Conservation (phyloP, 2,797 vertebrate genomes). For the Rhyacichthys aspro region DNA sequence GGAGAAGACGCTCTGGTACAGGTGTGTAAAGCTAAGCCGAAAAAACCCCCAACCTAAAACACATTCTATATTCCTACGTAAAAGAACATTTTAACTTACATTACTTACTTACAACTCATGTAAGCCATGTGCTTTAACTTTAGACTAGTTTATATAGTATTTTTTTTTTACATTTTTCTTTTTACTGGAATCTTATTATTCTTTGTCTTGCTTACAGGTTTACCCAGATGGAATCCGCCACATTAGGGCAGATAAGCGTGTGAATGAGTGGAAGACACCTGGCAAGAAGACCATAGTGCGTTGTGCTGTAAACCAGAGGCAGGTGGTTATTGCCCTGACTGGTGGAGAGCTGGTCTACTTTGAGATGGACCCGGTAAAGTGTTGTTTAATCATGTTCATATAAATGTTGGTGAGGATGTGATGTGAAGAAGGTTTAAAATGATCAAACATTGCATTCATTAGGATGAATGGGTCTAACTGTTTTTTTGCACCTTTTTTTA, state of each 20-base stretch:
- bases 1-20: constrained; percentile 97
- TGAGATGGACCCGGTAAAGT: constrained; percentile 95
- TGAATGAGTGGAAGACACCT: constrained; percentile 98
- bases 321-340: constrained; percentile 96
- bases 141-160: not conserved
- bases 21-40: constrained; percentile 72
- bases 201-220: constrained; percentile 76
- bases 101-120: no score
- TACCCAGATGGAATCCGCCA: constrained; percentile 98
- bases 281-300: constrained; percentile 98
- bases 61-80: no score
- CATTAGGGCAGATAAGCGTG: constrained; percentile 97
- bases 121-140: no score
- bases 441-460: no score
- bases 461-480: no score
- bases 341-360: constrained; percentile 98
- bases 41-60: no score
- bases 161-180: no score
- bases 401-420: no score
- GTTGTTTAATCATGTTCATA: no score
- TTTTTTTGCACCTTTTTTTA: not conserved
- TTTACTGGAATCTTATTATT: no score
- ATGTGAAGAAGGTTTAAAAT: no score
- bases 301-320: constrained; percentile 97
- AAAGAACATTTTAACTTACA: no score